Evolutionary conservation across 2,797 vertebrate species (phyloP).

Genomic region (Alcedo atthis): DNA sequence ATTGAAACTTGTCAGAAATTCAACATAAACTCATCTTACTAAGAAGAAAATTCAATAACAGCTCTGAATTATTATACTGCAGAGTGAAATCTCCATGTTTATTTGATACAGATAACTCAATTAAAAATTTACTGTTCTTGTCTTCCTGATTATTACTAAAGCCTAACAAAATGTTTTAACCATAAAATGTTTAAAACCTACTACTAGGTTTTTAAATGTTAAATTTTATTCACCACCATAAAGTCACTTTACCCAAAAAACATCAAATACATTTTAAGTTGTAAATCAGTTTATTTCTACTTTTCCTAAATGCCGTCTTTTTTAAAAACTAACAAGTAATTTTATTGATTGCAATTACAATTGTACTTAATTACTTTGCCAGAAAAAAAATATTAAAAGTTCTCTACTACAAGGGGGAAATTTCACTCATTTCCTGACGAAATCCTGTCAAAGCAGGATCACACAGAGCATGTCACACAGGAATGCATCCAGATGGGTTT

Average conservation of each 20-base stretch:
- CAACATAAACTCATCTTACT: background rate
- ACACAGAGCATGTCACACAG: no score
- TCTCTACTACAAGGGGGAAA: background rate
- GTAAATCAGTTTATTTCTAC: background rate
- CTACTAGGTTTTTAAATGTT: conserved; percentile 27
- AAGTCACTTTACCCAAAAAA: background rate
- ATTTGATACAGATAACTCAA: conserved; percentile 46
- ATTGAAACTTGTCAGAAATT: conserved; percentile 37
- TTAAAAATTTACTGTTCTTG: conserved; percentile 64
- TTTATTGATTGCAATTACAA: background rate
- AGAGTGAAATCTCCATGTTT: background rate
- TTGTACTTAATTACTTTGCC: background rate
- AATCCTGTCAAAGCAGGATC: no score
- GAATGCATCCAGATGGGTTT: no score
- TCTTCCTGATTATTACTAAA: conserved; percentile 42
- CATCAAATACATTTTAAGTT: background rate
- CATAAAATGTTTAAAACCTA: background rate
- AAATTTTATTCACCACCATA: conserved; percentile 6
- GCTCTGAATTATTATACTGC: background rate
- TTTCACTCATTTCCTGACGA: background rate
- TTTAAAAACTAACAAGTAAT: background rate
- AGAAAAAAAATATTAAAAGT: background rate
- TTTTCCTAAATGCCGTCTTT: background rate
- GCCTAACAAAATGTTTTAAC: background rate
- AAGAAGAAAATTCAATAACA: conserved; percentile 34